Percentiles rank a stretch among this genome's conserved stretches.
These are phyloP conservation scores for Phrynocephalus guinanensis DNA, from an alignment of 2,797 vertebrate species.

Conservation along the genomic window DNA sequence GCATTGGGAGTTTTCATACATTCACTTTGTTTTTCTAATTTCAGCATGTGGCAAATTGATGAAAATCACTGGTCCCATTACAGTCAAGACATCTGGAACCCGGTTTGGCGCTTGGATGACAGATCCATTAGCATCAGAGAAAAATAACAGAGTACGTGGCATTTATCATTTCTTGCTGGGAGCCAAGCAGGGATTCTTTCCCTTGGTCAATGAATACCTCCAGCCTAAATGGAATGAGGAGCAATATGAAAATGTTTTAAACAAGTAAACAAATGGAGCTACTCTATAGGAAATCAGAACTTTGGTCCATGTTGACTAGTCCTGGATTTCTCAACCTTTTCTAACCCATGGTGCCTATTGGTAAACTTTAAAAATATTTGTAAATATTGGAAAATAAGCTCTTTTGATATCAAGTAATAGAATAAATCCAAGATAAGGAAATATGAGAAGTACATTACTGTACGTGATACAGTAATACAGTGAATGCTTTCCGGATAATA, in stretches of 20 bases:
- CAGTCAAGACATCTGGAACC: constrained; percentile 98
- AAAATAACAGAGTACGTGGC: constrained; percentile 91
- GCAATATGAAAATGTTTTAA: constrained; percentile 1
- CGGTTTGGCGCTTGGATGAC: constrained; percentile 99
- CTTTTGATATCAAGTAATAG: too few species aligned
- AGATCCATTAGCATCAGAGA: constrained; percentile 91
- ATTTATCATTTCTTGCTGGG: constrained; percentile 37
- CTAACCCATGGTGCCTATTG: too few species aligned
- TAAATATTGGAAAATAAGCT: too few species aligned
- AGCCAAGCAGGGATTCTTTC: constrained; percentile 21
- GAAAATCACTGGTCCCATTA: constrained; percentile 97
- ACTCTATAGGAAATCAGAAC: not conserved
- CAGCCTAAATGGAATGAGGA: constrained; percentile 15
- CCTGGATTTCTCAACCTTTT: not conserved
- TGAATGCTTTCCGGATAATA: too few species aligned
- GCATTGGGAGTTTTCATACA: not conserved
- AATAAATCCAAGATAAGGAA: too few species aligned
- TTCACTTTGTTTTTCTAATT: constrained; percentile 80
- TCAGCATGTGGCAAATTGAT: constrained; percentile 98
- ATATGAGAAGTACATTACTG: too few species aligned
- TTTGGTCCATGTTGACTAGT: too few species aligned
- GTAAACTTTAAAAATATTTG: too few species aligned
- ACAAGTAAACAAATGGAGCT: not conserved
- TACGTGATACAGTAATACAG: too few species aligned
- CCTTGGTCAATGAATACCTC: constrained; percentile 1